phyloP scores from a whole-genome alignment of 2,113 vertebrate species.

The Clupea harengus region DNA sequence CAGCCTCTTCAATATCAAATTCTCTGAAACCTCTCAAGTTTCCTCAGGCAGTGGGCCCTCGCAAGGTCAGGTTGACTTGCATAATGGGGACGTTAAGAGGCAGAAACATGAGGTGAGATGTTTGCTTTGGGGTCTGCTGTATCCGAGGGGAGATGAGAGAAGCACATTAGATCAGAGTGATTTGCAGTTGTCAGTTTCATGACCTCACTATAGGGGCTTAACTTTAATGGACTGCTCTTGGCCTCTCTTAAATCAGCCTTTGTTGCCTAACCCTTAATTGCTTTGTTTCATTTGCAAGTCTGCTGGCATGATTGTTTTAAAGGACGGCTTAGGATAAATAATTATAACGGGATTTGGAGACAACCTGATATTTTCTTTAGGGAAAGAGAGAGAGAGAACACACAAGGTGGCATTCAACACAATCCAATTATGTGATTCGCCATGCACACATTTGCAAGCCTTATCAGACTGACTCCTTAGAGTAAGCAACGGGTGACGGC shows the following conservation, averaged over 20 bases:
- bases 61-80: background rate
- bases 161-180: conserved; percentile 5
- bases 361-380: conserved; percentile 70
- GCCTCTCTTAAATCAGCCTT: conserved; percentile 39
- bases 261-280: conserved; percentile 48
- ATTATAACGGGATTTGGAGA: conserved; percentile 73
- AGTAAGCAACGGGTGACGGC: conserved; percentile 34
- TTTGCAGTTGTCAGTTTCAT: conserved; percentile 20
- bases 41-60: background rate
- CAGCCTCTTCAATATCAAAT: background rate
- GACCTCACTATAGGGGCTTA: background rate
- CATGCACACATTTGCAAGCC: conserved; percentile 51
- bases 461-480: conserved; percentile 41
- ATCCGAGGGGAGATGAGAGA: background rate
- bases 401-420: conserved; percentile 56
- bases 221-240: conserved; percentile 5
- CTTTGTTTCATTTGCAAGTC: conserved; percentile 65
- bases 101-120: background rate
- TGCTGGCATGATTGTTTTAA: conserved; percentile 61
- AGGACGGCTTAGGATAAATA: conserved; percentile 60
- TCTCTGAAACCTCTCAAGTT: background rate
- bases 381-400: conserved; percentile 47
- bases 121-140: background rate
- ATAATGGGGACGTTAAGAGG: background rate
- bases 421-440: conserved; percentile 63